Evolutionary conservation across 2,113 vertebrate genomes (phyloP).

Genomic region (Heterocephalus glaber): DNA sequence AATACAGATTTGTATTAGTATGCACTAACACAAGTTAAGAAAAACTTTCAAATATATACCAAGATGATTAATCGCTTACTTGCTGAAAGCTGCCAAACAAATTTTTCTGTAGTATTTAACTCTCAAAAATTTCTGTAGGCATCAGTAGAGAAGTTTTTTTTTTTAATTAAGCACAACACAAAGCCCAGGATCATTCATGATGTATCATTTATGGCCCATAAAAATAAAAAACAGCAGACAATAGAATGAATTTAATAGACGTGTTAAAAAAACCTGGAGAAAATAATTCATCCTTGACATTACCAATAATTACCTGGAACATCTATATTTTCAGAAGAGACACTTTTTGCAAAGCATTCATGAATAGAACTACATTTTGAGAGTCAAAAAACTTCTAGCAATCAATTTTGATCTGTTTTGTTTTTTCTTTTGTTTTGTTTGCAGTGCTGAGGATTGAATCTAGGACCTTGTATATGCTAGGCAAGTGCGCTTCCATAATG

Average conservation of each 20-base stretch:
- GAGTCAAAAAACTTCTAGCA: neutral
- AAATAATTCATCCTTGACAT: slow-evolving; percentile 9
- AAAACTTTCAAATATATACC: slow-evolving; percentile 12
- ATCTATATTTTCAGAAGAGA: slow-evolving; percentile 44
- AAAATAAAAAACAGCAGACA: slow-evolving; percentile 20
- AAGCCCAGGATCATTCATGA: neutral
- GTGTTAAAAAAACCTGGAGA: slow-evolving; percentile 42
- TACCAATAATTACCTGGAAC: neutral
- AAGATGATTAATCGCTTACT: slow-evolving; percentile 49
- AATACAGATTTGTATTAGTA: slow-evolving; percentile 55
- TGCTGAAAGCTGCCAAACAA: slow-evolving; percentile 51
- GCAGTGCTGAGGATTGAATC: neutral
- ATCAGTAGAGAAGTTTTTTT: neutral
- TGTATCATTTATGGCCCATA: slow-evolving; percentile 22
- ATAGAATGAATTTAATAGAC: neutral
- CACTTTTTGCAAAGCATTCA: slow-evolving; percentile 26
- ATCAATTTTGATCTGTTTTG: neutral
- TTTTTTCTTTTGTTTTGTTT: neutral
- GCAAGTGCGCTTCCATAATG: neutral
- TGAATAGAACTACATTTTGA: slow-evolving; percentile 11
- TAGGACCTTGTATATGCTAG: neutral
- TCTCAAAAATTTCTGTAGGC: slow-evolving; percentile 52
- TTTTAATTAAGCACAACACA: slow-evolving; percentile 7
- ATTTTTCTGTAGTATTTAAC: slow-evolving; percentile 32
- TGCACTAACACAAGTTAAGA: slow-evolving; percentile 43